Conservation (phyloP, 2,797 vertebrate species). For the Prionace glauca region DNA sequence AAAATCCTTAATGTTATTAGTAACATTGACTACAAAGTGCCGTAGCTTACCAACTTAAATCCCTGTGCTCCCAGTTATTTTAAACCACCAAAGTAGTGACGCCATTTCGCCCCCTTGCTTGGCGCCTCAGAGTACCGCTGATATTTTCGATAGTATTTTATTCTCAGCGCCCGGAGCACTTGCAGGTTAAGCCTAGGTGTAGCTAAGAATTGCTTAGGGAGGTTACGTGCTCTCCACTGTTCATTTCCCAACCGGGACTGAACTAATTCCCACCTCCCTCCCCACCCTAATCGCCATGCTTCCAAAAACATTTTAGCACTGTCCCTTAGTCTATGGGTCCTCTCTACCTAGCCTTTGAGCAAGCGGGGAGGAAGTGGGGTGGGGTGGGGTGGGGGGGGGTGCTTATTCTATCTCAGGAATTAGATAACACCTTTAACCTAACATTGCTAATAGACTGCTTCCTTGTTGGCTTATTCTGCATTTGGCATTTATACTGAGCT, state of each 20-base stretch:
- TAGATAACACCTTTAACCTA: constrained; percentile 12
- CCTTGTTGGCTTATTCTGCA: background rate
- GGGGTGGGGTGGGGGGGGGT: too few relatives aligned
- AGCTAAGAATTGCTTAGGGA: background rate
- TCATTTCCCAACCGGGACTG: background rate
- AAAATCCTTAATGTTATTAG: constrained; percentile 32
- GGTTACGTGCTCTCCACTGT: background rate
- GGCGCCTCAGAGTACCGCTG: background rate
- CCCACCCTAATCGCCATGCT: background rate
- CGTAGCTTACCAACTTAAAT: constrained; percentile 33
- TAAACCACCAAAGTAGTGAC: background rate
- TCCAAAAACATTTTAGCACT: constrained; percentile 16
- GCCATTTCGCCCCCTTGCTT: background rate
- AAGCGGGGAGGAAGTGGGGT: background rate
- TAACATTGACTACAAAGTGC: constrained; percentile 38
- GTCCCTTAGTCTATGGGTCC: background rate
- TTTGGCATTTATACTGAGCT: constrained; percentile 35
- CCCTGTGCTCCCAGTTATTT: background rate
- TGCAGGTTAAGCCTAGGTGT: constrained; percentile 27
- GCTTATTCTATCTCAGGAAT: constrained; percentile 18
- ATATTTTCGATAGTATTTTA: constrained; percentile 19
- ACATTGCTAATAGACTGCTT: constrained; percentile 11
- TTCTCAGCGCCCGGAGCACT: background rate
- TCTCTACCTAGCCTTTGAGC: background rate
- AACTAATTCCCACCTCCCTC: background rate